Evolutionary conservation across 2,113 vertebrate genomes (phyloP).

Genomic region (Pagrus major): DNA sequence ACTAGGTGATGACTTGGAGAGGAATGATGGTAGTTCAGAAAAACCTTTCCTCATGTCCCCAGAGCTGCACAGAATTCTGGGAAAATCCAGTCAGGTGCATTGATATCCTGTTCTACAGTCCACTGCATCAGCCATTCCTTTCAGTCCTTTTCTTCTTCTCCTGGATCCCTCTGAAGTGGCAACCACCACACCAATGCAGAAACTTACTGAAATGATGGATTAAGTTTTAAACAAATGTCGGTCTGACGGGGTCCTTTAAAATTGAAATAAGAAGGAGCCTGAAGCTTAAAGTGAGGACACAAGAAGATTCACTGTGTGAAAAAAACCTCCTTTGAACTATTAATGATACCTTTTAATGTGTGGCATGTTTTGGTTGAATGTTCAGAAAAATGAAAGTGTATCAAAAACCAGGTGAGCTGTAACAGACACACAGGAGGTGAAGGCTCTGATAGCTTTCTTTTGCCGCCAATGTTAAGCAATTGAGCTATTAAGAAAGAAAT

Average conservation of each 20-base stretch:
- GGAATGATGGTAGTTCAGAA: constrained; percentile 90
- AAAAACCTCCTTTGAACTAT: background rate
- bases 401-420: too few relatives aligned
- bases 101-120: background rate
- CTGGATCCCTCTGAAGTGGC: background rate
- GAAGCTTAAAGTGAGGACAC: background rate
- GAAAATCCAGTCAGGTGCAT: constrained; percentile 81
- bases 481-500: too few relatives aligned
- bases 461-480: too few relatives aligned
- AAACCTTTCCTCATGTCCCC: constrained; percentile 94
- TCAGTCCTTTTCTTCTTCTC: background rate
- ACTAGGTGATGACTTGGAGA: constrained; percentile 94
- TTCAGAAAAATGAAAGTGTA: background rate
- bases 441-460: too few relatives aligned
- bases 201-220: background rate
- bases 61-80: constrained; percentile 89
- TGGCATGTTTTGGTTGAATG: background rate
- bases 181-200: background rate
- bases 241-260: background rate
- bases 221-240: background rate
- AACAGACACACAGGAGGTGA: too few relatives aligned
- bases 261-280: background rate
- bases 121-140: background rate
- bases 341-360: background rate
- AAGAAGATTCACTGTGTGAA: background rate